Base-by-base conservation (phyloP, 2,113 vertebrate species). In the Lepidothrix coronata region DNA sequence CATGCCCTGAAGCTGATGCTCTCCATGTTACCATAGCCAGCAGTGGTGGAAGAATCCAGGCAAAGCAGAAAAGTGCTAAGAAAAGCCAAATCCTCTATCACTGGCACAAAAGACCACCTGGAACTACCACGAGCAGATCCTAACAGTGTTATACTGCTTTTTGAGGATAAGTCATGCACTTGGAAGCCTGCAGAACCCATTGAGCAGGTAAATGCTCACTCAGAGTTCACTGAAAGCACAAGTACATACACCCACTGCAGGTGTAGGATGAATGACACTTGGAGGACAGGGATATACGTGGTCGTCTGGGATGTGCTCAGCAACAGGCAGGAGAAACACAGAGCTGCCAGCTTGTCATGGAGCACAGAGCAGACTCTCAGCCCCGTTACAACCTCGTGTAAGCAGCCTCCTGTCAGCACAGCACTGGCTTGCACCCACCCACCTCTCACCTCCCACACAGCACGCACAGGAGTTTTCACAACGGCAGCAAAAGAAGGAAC, bases 351-450 rank as follows among this genome's bases (percentile, higher is more conserved):
- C 70, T 4, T n/a, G 48, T 52, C 0, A 2, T 2, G 23, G 39
- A 57, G 57, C 2, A 1, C 1, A 5, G 48, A 75, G 46, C 55
- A 72, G 44, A 30, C 12, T 33, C n/a, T 63, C 78, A 68, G 67
- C 62, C 83, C 63, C 25, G 3, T 22, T 31, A 8, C 28, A 91
- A 8, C 20, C 75, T n/a, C 1, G 0, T 0, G 0, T 14, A 21
- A 85, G 11, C 81, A 77, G 2, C 31, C 61, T 67, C 5, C 68
- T 68, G 62, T 83, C 44, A 20, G 37, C 46, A 2, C 44, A 63
- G 54, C 44, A 25, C 20, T 35, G 70, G 43, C 61, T 78, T 46
- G 48, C 33, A 3, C 39, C 67, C 71, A 15, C 39, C 59, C 49
- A 30, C 39, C 14, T 57, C 39, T 20, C 20, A 27, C 52, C 61